Evolutionary conservation across 2,797 vertebrate species (phyloP).

Genomic region (Falco naumanni): DNA sequence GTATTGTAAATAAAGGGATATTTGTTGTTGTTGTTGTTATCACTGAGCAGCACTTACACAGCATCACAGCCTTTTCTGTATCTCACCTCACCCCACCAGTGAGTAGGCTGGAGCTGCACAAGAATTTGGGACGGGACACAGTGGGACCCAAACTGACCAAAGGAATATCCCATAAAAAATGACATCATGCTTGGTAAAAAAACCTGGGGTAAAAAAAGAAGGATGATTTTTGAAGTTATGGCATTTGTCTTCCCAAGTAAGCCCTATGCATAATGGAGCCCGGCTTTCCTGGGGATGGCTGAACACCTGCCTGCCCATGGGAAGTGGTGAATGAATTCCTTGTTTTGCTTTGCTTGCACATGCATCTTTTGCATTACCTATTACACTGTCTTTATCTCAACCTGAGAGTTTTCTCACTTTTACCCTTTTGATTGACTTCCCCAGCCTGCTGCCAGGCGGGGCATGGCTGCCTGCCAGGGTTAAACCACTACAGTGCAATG

Average conservation of each 20-base stretch:
- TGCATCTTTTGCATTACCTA: background rate
- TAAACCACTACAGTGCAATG: background rate
- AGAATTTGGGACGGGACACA: background rate
- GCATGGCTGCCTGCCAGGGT: background rate
- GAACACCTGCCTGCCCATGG: background rate
- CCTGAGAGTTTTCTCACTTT: background rate
- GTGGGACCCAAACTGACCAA: too few relatives aligned
- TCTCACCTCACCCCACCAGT: rapidly evolving
- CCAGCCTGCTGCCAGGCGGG: too few relatives aligned
- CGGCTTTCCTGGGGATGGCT: background rate
- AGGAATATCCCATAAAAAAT: background rate
- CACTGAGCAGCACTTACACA: background rate
- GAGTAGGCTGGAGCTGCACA: background rate
- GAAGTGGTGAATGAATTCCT: rapidly evolving
- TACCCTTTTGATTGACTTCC: too few relatives aligned
- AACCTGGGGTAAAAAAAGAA: background rate
- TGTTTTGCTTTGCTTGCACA: background rate
- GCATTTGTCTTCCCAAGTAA: background rate
- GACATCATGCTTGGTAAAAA: background rate
- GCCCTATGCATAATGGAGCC: rapidly evolving
- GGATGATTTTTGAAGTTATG: background rate
- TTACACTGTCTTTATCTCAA: background rate
- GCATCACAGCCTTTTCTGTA: background rate
- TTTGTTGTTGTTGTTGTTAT: background rate
- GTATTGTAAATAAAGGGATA: background rate